phyloP scores from a whole-genome alignment of 2,888 invertebrate genomes.

The Digitonthophagus gazella region DNA sequence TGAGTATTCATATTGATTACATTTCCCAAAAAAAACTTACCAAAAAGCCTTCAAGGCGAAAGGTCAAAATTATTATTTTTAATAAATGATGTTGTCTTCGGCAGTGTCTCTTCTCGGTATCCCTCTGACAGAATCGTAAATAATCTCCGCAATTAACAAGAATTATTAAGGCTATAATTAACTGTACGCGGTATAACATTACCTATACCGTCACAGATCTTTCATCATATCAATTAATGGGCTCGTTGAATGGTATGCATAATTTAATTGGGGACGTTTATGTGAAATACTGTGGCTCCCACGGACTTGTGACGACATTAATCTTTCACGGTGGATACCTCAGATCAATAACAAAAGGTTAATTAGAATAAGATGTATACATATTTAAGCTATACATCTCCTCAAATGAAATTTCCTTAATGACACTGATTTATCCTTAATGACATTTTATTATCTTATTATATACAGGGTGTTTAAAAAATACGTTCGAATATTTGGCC shows the following conservation, averaged over 20 bases:
- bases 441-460: too few relatives aligned
- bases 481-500: too few relatives aligned
- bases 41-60: background rate
- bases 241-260: background rate
- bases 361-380: too few relatives aligned
- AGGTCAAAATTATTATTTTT: background rate
- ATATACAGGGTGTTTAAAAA: too few relatives aligned
- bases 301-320: too few relatives aligned
- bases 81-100: background rate
- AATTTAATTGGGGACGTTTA: background rate
- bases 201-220: background rate
- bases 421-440: too few relatives aligned
- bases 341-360: background rate
- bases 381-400: too few relatives aligned
- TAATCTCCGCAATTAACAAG: background rate
- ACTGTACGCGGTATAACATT: background rate
- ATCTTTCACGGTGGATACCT: too few relatives aligned
- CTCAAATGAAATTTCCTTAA: too few relatives aligned
- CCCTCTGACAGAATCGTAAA: background rate
- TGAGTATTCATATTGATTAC: constrained; percentile 23
- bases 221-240: background rate
- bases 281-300: too few relatives aligned
- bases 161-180: background rate
- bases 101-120: background rate
- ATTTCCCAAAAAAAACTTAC: background rate